These are phyloP conservation scores for Apamea monoglypha DNA, from an alignment of 2,888 invertebrate genomes.

Conservation along the genomic window DNA sequence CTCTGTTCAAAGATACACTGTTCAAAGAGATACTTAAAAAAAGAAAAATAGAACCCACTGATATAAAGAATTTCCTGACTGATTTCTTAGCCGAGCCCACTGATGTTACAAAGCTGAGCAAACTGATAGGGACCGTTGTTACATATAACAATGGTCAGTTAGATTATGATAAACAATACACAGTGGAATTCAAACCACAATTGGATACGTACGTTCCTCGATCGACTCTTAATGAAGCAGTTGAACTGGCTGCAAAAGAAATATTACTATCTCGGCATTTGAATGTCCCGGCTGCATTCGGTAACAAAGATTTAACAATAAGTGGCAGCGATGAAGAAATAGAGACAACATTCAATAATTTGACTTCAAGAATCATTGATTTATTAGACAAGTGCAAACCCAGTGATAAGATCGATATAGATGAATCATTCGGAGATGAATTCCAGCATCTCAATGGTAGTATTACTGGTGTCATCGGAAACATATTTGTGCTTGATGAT, in stretches of 20 bases:
- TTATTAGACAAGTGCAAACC: background rate
- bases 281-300: conserved; percentile 55
- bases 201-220: conserved; percentile 25
- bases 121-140: conserved; percentile 45
- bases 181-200: conserved; percentile 2
- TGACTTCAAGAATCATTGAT: background rate
- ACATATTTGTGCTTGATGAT: background rate
- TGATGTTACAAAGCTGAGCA: conserved; percentile 26
- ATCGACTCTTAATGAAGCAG: conserved; percentile 31
- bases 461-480: background rate
- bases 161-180: conserved; percentile 11
- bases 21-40: conserved; percentile 10
- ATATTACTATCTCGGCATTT: conserved; percentile 23
- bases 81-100: conserved; percentile 1
- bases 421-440: conserved; percentile 2
- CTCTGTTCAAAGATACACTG: conserved; percentile 35
- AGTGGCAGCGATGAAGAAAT: conserved; percentile 20
- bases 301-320: conserved; percentile 55
- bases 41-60: background rate
- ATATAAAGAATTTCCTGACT: background rate
- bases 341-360: background rate
- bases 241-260: conserved; percentile 26
- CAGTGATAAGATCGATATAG: conserved; percentile 21
- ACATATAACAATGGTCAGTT: conserved; percentile 29
- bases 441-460: background rate